These are phyloP conservation scores for Aurelia aurita DNA, from an alignment of 30 jellyfish, hydroid and myxozoan species.

Conservation along the genomic window DNA sequence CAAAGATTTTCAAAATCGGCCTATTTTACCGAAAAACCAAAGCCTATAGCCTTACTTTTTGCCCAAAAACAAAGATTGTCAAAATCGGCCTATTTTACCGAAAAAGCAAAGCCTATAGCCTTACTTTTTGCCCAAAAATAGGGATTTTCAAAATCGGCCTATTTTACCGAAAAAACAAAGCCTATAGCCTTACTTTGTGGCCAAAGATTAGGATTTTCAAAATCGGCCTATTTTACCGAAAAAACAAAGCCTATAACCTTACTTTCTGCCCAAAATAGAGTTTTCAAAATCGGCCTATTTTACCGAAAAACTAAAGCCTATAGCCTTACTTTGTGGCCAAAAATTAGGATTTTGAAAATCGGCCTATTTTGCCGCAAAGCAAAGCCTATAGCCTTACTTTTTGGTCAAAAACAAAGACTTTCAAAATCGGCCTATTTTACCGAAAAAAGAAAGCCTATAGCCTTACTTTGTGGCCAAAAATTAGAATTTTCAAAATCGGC, in stretches of 20 bases:
- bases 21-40: neutral
- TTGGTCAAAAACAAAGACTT: neutral
- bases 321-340: neutral
- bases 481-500: neutral
- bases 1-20: neutral
- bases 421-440: neutral
- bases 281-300: neutral
- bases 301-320: neutral
- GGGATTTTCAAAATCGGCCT: neutral
- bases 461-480: neutral
- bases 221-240: neutral
- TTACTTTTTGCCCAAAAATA: neutral
- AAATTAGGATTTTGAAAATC: neutral
- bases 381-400: neutral
- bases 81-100: neutral
- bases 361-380: neutral
- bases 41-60: slow-evolving; percentile 1
- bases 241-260: neutral
- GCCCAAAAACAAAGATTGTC: neutral
- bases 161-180: neutral
- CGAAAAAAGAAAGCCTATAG: neutral
- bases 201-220: neutral
- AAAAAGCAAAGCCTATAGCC: slow-evolving; percentile 1
- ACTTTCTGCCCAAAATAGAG: neutral
- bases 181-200: neutral